Evolutionary conservation across 2,797 vertebrate genomes (phyloP).

Genomic region (Aeoliscus strigatus): DNA sequence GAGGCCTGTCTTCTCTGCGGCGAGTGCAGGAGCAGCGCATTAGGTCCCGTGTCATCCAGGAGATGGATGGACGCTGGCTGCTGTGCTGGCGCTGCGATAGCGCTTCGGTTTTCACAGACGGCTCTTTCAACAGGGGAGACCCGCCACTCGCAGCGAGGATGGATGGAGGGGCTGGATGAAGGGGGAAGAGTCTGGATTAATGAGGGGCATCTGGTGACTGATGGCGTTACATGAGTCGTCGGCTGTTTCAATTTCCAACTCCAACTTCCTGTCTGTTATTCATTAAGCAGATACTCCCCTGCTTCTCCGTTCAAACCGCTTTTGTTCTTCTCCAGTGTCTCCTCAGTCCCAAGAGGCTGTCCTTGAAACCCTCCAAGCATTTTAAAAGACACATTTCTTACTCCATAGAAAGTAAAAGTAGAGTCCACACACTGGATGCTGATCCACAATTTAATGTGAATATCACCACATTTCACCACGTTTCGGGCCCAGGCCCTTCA

Average conservation of each 20-base stretch:
- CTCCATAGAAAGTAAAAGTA: too few relatives aligned
- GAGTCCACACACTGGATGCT: too few relatives aligned
- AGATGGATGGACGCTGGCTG: constrained; percentile 63
- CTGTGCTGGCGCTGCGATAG: constrained; percentile 42
- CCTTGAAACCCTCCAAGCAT: constrained; percentile 3
- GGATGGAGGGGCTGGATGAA: constrained; percentile 33
- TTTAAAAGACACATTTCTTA: too few relatives aligned
- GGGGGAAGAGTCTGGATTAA: constrained; percentile 56
- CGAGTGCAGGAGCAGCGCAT: constrained; percentile 33
- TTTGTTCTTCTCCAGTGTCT: constrained; percentile 1
- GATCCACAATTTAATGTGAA: too few relatives aligned
- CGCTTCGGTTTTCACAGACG: constrained; percentile 32
- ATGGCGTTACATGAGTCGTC: constrained; percentile 62
- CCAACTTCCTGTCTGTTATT: constrained; percentile 56
- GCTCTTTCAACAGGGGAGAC: constrained; percentile 48
- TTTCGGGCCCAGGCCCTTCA: too few relatives aligned
- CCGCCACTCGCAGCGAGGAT: constrained; percentile 46
- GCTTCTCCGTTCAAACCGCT: constrained; percentile 7
- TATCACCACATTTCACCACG: too few relatives aligned
- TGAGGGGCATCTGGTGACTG: constrained; percentile 65
- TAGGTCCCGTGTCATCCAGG: constrained; percentile 42
- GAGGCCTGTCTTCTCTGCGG: constrained; percentile 26
- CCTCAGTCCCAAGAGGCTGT: neutral
- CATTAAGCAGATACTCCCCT: constrained; percentile 35
- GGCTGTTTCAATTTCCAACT: constrained; percentile 70